A percentile compares a stretch with the other conserved stretches of the same genome.
Conservation (phyloP, 2,888 invertebrate genomes). For the Eupithecia inturbata region DNA sequence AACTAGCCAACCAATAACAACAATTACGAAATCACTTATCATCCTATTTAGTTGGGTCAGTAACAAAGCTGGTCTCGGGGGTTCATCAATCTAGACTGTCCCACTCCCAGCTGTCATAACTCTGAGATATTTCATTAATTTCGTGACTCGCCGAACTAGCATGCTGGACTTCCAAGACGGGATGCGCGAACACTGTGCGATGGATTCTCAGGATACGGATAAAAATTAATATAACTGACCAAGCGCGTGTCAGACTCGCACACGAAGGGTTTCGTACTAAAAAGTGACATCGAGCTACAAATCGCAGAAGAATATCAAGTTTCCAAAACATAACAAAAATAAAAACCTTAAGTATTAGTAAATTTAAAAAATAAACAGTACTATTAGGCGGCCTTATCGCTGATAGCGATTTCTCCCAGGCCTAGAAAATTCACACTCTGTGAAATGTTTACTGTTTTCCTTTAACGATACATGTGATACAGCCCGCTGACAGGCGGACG, state of each 20-base stretch:
- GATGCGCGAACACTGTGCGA: constrained; percentile 11
- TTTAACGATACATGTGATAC: too few species aligned
- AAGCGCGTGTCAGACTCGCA: not conserved
- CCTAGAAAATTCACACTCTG: too few species aligned
- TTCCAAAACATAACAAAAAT: too few species aligned
- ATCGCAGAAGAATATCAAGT: not conserved
- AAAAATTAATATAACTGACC: not conserved
- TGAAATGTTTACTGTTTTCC: not conserved
- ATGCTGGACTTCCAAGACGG: not conserved
- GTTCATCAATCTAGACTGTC: constrained; percentile 66
- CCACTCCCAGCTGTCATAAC: constrained; percentile 63
- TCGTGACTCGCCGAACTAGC: constrained; percentile 53
- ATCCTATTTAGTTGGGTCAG: constrained; percentile 32
- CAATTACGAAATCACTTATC: constrained; percentile 35
- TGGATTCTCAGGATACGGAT: not conserved
- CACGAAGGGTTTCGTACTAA: not conserved
- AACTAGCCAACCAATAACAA: constrained; percentile 32
- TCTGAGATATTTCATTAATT: constrained; percentile 71
- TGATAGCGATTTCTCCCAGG: too few species aligned
- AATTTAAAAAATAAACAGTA: too few species aligned
- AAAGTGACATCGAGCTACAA: not conserved
- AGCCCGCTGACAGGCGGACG: too few species aligned
- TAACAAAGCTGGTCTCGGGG: constrained; percentile 45
- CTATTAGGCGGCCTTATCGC: too few species aligned
- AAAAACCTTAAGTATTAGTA: too few species aligned